phyloP scores from a whole-genome alignment of 2,113 vertebrate genomes.

The Protomyctophum bolini region DNA sequence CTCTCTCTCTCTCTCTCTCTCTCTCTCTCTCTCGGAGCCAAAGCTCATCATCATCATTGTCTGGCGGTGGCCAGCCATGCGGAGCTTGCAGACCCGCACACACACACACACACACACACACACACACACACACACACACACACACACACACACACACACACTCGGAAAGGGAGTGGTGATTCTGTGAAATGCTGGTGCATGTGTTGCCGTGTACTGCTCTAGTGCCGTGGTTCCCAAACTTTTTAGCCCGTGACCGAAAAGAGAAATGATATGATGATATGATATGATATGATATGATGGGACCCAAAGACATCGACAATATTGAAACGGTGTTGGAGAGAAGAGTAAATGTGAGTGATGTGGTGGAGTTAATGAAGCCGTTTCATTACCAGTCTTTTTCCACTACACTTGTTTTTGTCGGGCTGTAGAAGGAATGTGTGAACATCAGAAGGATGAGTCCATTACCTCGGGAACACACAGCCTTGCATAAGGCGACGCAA shows the following conservation, averaged over 20 bases:
- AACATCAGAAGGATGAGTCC: background rate
- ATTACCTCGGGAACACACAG: conserved; percentile 8
- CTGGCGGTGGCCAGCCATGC: background rate
- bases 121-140: conserved; percentile 12
- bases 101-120: background rate
- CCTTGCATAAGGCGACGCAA: conserved; percentile 11
- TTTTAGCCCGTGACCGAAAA: no score
- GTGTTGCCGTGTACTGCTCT: conserved; percentile 4
- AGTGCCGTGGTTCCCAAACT: background rate
- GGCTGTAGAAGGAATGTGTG: background rate
- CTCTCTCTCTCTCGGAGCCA: conserved; percentile 18
- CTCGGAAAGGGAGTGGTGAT: background rate
- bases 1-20: background rate
- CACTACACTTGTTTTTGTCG: background rate
- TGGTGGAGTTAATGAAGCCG: conserved; percentile 10
- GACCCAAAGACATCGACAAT: no score
- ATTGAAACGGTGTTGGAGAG: background rate
- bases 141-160: background rate
- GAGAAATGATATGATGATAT: no score
- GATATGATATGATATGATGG: no score
- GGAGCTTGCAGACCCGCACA: background rate
- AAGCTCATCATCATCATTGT: conserved; percentile 14
- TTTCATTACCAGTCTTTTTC: conserved; percentile 29
- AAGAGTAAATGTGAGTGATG: background rate
- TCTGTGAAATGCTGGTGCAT: background rate